phyloP scores from a whole-genome alignment of 2,888 invertebrate genomes.

The Chirona hameri region DNA sequence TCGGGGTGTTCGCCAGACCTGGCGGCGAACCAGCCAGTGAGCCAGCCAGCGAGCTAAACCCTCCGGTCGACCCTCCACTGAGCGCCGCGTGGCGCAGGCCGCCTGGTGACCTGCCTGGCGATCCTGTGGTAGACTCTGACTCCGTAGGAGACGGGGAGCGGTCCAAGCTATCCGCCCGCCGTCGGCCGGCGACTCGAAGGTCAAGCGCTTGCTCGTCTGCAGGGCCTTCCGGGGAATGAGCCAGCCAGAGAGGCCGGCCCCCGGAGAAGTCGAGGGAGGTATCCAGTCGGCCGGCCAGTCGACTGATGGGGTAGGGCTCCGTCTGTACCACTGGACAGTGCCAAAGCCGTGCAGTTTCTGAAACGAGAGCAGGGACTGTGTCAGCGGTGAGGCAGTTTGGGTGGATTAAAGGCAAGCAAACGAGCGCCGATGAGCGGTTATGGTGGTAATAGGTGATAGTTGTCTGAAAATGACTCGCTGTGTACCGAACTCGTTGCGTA shows the following conservation, averaged over 20 bases:
- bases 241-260: background rate
- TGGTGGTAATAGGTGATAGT: no score
- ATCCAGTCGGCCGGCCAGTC: background rate
- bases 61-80: no score
- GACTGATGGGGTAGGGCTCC: background rate
- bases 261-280: no score
- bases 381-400: no score
- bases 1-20: no score
- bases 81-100: no score
- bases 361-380: background rate
- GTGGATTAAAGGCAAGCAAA: no score
- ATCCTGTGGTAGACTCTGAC: background rate
- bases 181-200: background rate
- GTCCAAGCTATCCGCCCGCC: background rate
- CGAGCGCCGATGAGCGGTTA: no score
- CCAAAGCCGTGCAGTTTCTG: background rate
- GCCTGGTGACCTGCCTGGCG: no score
- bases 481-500: no score
- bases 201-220: conserved; percentile 3
- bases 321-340: background rate
- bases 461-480: no score
- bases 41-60: background rate
- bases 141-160: background rate
- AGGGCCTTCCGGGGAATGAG: background rate
- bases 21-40: background rate